A percentile compares a stretch with the other conserved stretches of the same genome.
Conservation (phyloP, 1,140 invertebrate species). For the Macrocentrus cingulum region DNA sequence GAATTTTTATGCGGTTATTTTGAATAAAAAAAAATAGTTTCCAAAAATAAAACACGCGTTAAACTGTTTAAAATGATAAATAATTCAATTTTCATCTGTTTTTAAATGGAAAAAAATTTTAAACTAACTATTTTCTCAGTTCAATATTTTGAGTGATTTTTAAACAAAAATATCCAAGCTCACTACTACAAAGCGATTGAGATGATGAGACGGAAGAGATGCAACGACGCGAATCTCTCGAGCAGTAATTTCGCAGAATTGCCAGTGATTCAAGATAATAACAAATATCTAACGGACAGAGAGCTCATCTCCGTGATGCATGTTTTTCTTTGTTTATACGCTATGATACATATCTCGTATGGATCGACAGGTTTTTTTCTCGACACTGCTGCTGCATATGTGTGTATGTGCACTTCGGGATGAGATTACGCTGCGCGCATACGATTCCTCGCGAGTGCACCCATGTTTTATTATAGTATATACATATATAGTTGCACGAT, state of each 20-base stretch:
- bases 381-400: background rate
- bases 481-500: slow-evolving; percentile 29
- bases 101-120: no score
- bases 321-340: background rate
- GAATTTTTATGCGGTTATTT: background rate
- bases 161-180: no score
- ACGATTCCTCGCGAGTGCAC: slow-evolving; percentile 12
- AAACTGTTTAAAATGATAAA: no score
- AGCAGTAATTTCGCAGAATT: slow-evolving; percentile 22
- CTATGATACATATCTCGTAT: background rate
- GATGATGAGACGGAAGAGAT: background rate
- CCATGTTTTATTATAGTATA: slow-evolving; percentile 5
- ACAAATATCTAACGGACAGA: slow-evolving; percentile 17
- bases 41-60: no score
- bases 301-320: background rate
- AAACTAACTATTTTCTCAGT: no score
- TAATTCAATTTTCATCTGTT: no score
- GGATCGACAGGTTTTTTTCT: background rate
- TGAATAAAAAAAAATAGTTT: background rate
- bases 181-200: background rate
- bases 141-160: no score
- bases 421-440: slow-evolving; percentile 22
- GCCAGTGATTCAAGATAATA: slow-evolving; percentile 24
- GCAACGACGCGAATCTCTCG: slow-evolving; percentile 22
- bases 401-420: background rate